Evolutionary conservation across 2,888 invertebrate genomes (phyloP), one percentile per base, ranked within the genome.

Genomic region (Julus scandinavius): DNA sequence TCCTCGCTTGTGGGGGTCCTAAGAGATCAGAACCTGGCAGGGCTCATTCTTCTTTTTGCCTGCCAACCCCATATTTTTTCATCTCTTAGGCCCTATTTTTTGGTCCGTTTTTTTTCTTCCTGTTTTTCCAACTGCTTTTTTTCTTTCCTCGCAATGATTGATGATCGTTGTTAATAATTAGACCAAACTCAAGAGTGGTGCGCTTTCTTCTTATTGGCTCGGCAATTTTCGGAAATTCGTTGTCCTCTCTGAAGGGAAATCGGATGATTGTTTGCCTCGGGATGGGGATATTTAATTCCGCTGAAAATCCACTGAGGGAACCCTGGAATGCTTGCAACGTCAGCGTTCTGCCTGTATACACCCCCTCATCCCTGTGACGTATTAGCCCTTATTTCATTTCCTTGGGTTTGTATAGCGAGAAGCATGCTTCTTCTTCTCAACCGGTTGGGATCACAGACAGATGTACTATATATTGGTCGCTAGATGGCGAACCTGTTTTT

Each of bases 261-360:
- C 84, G 84, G 84, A 84, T 84, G 84, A 84, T 84, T 84, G 45
- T 84, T 84, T 84, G 40, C 45, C 84, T 84, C 84, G 45, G 45
- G 84, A 84, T 84, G 84, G 84, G 84, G 84, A 84, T 84, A 84
- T 84, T 84, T 84, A 84, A 84, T 84, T 84, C 84, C 84, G 45
- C 45, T 41, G 84, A 84, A 84, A 84, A 84, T 45, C 84, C 45
- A 41, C 45, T 84, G 84, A 29, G 84, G 45, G 84, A 83, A 84
- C 17, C 63, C n/a, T n/a, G 63, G 63, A 17, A 63, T 63, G 63
- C 45, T 7, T 29, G 29, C 58, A 15, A 17, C 58, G 17, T 58
- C 58, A 58, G 58, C 58, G 58, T 63, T 63, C 17, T 15, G 13
- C 63, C 63, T n/a, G 29, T 29, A 29, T 29, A n/a, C 63, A 17